phyloP scores from a whole-genome alignment of 2,113 vertebrate species.

The Tychaedon coryphoeus region DNA sequence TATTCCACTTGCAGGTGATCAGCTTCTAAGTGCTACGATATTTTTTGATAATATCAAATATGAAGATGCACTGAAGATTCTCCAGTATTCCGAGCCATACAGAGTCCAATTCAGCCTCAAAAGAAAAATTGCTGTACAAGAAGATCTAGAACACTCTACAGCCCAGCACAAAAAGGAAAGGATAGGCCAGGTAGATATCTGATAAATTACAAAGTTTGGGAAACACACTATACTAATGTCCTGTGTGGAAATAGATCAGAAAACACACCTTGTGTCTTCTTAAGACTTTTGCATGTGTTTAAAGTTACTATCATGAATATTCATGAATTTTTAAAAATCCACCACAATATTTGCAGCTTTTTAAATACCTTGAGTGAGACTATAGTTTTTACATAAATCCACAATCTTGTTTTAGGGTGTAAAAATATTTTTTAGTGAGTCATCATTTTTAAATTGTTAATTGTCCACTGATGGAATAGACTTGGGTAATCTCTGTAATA shows the following conservation, averaged over 20 bases:
- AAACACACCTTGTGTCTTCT: not conserved
- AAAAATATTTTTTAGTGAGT: not conserved
- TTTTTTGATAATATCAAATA: constrained; percentile 94
- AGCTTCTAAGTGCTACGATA: constrained; percentile 91
- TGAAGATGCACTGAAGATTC: constrained; percentile 93
- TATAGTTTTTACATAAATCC: not conserved
- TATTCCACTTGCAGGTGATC: constrained; percentile 82
- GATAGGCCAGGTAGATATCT: constrained; percentile 33
- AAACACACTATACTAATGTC: not conserved
- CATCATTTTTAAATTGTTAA: not conserved
- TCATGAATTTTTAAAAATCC: not conserved
- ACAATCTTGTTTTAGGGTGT: not conserved
- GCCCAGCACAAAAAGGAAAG: constrained; percentile 55
- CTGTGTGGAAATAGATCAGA: not conserved
- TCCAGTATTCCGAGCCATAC: constrained; percentile 91
- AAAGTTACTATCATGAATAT: not conserved
- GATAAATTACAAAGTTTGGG: not conserved
- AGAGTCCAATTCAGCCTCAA: constrained; percentile 89
- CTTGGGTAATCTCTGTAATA: not conserved
- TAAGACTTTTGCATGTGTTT: not conserved
- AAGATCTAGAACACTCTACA: constrained; percentile 53
- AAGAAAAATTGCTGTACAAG: constrained; percentile 73
- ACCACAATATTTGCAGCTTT: not conserved
- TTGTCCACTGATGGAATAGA: not conserved
- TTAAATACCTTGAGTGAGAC: not conserved